Percentiles rank a stretch among this genome's conserved stretches.
Conservation (phyloP, 53 echinoderm and acorn worm genomes). For the Holothuria leucospilota region DNA sequence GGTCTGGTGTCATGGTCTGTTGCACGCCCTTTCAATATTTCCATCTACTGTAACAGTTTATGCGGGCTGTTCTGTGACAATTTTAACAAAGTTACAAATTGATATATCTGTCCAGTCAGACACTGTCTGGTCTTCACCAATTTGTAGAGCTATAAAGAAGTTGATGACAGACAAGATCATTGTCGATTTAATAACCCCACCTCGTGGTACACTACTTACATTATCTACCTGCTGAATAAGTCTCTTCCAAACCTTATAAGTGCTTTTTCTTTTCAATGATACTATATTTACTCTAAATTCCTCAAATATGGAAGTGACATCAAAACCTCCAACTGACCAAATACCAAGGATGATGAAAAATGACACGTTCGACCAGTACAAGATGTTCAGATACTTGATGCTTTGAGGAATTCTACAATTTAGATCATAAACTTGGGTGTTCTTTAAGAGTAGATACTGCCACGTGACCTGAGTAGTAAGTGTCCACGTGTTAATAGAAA, state of each 20-base stretch:
- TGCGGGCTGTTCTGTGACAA: no score
- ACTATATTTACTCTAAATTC: slow-evolving; percentile 2
- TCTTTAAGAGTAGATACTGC: slow-evolving; percentile 3
- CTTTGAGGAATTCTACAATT: no score
- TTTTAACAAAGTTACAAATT: no score
- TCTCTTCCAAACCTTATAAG: not conserved
- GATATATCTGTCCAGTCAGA: no score
- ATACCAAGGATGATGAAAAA: slow-evolving; percentile 4
- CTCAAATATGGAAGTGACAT: slow-evolving; percentile 3
- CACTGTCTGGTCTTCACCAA: slow-evolving; percentile 19
- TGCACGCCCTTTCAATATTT: no score
- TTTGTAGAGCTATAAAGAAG: not conserved
- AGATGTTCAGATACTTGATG: not conserved
- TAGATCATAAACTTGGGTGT: no score
- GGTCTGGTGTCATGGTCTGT: no score
- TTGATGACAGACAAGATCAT: not conserved
- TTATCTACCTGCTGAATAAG: not conserved
- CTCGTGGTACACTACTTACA: not conserved
- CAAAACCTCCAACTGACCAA: slow-evolving; percentile 22
- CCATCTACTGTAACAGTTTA: no score
- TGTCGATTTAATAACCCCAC: not conserved
- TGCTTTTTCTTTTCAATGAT: not conserved
- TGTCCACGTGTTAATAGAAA: slow-evolving; percentile 6
- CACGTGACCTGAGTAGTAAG: not conserved
- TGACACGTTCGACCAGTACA: slow-evolving; percentile 5